Evolutionary conservation across 2,797 vertebrate genomes (phyloP).

Genomic region (Astyanax mexicanus): DNA sequence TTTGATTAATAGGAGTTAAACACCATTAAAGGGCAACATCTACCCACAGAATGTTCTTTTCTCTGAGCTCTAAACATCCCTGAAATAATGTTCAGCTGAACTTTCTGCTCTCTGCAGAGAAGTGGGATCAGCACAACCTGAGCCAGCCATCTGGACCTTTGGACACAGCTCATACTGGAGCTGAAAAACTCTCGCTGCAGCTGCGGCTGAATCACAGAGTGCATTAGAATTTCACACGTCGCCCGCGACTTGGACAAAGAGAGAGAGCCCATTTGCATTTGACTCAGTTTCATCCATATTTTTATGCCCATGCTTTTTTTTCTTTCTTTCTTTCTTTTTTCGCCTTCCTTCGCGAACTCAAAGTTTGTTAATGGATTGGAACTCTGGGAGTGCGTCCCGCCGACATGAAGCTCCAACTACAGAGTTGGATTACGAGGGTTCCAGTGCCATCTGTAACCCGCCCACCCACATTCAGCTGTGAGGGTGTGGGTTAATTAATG

Average conservation of each 20-base stretch:
- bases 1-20: background rate
- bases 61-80: slow-evolving; percentile 27
- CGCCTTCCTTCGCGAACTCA: slow-evolving; percentile 2
- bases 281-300: slow-evolving; percentile 25
- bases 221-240: slow-evolving; percentile 49
- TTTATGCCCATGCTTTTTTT: slow-evolving; percentile 20
- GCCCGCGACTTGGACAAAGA: slow-evolving; percentile 44
- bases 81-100: slow-evolving; percentile 11
- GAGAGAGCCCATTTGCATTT: slow-evolving; percentile 35
- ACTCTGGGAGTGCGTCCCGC: slow-evolving; percentile 52
- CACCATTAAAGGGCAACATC: slow-evolving; percentile 5
- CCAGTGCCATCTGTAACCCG: slow-evolving; percentile 68
- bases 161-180: slow-evolving; percentile 48
- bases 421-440: slow-evolving; percentile 59
- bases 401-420: slow-evolving; percentile 24
- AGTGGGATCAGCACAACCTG: slow-evolving; percentile 42
- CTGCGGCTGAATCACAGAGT: slow-evolving; percentile 53
- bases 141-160: slow-evolving; percentile 55
- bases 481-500: slow-evolving; percentile 71
- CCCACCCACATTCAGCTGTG: slow-evolving; percentile 46
- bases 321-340: background rate
- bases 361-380: slow-evolving; percentile 39
- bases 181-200: slow-evolving; percentile 39
- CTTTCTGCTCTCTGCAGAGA: slow-evolving; percentile 32
- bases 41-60: slow-evolving; percentile 17